Percentiles rank a stretch among this genome's conserved stretches.
phyloP scores from a whole-genome alignment of 2,797 vertebrate species.

The Etheostoma perlongum region DNA sequence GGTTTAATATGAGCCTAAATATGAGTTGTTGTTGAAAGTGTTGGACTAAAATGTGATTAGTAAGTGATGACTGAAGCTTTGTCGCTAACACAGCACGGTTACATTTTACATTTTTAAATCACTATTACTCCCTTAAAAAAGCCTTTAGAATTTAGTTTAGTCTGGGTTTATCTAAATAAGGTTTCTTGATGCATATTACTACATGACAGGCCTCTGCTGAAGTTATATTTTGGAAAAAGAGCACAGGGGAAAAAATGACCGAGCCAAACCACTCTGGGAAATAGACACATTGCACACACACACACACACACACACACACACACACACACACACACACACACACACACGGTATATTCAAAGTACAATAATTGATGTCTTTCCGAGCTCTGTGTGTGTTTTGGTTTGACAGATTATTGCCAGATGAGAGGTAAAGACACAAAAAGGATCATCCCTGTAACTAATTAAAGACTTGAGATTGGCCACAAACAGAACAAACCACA shows the following conservation, averaged over 20 bases:
- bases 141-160: not conserved
- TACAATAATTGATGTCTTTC: conserved; percentile 22
- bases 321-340: conserved; percentile 20
- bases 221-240: conserved; percentile 30
- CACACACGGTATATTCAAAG: conserved; percentile 40
- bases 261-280: conserved; percentile 52
- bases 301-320: not conserved
- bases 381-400: conserved; percentile 6
- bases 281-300: conserved; percentile 22
- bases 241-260: conserved; percentile 47
- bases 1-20: not conserved
- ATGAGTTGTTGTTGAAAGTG: conserved; percentile 39
- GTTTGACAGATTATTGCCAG: not conserved
- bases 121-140: not conserved
- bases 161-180: not conserved
- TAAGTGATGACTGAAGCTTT: conserved; percentile 26
- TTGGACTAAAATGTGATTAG: conserved; percentile 6
- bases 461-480: not conserved
- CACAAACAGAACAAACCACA: not conserved
- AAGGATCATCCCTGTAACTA: not conserved
- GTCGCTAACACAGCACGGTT: not conserved
- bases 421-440: not conserved
- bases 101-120: not conserved
- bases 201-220: conserved; percentile 18
- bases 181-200: not conserved